Evolutionary conservation across 2,888 invertebrate genomes (phyloP).

Genomic region (Cataglyphis rosenhaueri): DNA sequence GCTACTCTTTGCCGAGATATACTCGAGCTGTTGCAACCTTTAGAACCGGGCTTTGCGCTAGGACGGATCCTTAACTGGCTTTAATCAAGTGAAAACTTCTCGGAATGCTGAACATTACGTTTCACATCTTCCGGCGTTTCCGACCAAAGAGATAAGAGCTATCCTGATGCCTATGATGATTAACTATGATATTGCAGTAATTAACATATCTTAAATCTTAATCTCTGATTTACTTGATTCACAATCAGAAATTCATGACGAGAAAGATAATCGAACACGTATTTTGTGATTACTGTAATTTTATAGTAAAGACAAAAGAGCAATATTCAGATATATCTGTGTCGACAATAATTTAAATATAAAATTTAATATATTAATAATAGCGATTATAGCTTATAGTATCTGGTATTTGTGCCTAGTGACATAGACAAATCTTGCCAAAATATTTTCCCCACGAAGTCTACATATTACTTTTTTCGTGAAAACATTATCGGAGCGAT

Average conservation of each 20-base stretch:
- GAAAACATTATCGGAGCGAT: conserved; percentile 38
- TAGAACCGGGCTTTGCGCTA: conserved; percentile 58
- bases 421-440: conserved; percentile 35
- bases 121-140: conserved; percentile 65
- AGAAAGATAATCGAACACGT: neutral
- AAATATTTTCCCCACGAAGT: conserved; percentile 28
- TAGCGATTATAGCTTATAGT: neutral
- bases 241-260: neutral
- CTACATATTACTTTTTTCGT: conserved; percentile 39
- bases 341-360: neutral
- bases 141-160: conserved; percentile 36
- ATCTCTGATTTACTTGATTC: neutral
- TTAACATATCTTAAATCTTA: conserved; percentile 30
- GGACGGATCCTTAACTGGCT: conserved; percentile 74
- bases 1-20: conserved; percentile 70
- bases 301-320: neutral
- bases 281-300: neutral
- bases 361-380: neutral
- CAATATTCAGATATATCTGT: neutral
- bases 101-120: conserved; percentile 74
- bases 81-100: conserved; percentile 81
- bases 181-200: conserved; percentile 34
- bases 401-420: neutral
- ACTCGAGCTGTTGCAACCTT: conserved; percentile 62
- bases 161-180: conserved; percentile 17